Evolutionary conservation across 2,113 vertebrate species (phyloP).

Genomic region (Sphaerodactylus townsendi): DNA sequence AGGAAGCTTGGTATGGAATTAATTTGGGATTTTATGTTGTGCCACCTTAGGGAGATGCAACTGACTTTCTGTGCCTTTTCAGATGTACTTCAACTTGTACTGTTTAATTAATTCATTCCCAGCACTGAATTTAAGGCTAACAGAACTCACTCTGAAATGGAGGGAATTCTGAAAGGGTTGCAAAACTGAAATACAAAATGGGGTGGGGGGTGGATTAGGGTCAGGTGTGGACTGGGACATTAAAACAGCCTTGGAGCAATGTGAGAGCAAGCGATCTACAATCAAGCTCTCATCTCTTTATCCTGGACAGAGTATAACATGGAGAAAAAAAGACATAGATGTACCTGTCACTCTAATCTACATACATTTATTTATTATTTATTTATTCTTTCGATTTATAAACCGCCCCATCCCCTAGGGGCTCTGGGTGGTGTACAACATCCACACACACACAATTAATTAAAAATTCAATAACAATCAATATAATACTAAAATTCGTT

Average conservation of each 20-base stretch:
- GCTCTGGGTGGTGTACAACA: too few species aligned
- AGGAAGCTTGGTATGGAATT: background rate
- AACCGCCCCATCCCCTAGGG: too few species aligned
- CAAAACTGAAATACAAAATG: background rate
- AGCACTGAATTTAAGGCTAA: background rate
- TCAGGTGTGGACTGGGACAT: background rate
- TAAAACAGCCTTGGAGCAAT: background rate
- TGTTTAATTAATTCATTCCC: background rate
- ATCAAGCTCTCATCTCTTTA: too few species aligned
- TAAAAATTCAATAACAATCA: too few species aligned
- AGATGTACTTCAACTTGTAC: rapidly evolving
- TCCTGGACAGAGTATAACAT: too few species aligned
- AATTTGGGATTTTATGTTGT: background rate
- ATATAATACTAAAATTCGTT: too few species aligned
- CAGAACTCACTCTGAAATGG: background rate
- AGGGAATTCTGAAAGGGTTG: background rate
- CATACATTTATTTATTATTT: too few species aligned
- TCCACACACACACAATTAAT: too few species aligned
- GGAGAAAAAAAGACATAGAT: too few species aligned
- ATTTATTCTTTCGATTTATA: too few species aligned
- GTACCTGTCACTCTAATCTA: too few species aligned
- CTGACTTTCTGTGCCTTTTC: slow-evolving; percentile 19
- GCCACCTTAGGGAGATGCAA: background rate
- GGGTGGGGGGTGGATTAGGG: background rate
- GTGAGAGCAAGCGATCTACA: too few species aligned